Base-by-base conservation (phyloP, 2,113 vertebrate genomes). In the crab-eating macaque (Macaca fascicularis) region DNA sequence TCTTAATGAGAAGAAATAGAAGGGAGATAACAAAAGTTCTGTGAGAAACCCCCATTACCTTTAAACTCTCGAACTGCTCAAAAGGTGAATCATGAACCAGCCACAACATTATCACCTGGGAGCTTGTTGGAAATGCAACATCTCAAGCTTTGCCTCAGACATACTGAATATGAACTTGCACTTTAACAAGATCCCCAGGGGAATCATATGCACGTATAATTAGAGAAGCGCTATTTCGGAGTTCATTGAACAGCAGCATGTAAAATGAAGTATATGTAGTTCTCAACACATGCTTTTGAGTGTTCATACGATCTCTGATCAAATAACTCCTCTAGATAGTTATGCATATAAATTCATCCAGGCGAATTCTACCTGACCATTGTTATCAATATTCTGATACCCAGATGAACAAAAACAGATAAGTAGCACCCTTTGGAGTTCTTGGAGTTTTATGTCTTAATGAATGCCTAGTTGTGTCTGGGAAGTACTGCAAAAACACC, bases 1-100 rank as follows among this genome's bases (percentile, higher is more conserved):
- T 50, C 69, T 87, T 55, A 90, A 87, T 55, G 80, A 90, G 85
- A 92, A 89, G 48, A n/a, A 92, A 20, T 43, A 55, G 14, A 57
- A 40, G 12, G 38, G 16, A 61, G 55, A 43, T 55, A 55, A 67
- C 48, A 50, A 92, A 95, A 57, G 40, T 55, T 90, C 52, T 40
- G 16, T 82, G 64, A 78, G 22, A 48, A 82, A 95, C 55, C 7
- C 80, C 35, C 22, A 7, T 89, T 81, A 52, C 45, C 76, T 70
- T 90, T 59, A 89, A 40, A 40, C 27, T 16, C 75, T 79, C 7
- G 38, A 50, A n/a, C 48, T 85, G 22, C n/a, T 88, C 27, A 5
- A 67, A 32, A 55, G 69, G 43, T 35, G n/a, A 91, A 7, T 32
- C 12, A 38, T 1, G 7, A 20, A 69, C 13, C n/a, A 74, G 81